Evolutionary conservation across 1,140 invertebrate species (phyloP).

Genomic region (Archivesica marissinica): DNA sequence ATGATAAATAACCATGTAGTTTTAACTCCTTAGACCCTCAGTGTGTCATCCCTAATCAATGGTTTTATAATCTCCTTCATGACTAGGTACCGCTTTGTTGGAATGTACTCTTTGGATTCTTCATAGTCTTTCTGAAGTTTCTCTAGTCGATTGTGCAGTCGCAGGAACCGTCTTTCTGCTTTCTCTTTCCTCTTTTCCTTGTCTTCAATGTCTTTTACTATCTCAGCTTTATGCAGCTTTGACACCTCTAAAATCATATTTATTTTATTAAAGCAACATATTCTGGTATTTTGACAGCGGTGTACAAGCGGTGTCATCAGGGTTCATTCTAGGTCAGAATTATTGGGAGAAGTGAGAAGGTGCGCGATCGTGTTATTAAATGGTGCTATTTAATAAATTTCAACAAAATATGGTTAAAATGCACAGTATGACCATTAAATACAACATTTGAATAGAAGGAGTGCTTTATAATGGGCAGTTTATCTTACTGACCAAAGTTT

Average conservation of each 20-base stretch:
- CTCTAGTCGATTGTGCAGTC: constrained; percentile 42
- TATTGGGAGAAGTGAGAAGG: too few species aligned
- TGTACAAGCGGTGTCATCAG: too few species aligned
- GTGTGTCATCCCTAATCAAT: constrained; percentile 47
- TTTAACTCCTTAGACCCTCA: constrained; percentile 33
- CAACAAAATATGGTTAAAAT: too few species aligned
- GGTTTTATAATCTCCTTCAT: constrained; percentile 62
- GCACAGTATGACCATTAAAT: too few species aligned
- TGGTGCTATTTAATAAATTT: too few species aligned
- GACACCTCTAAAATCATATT: constrained; percentile 49
- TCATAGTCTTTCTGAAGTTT: constrained; percentile 60
- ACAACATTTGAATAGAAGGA: too few species aligned
- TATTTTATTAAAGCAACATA: too few species aligned
- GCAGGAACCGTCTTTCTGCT: constrained; percentile 40
- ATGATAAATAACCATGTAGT: neutral
- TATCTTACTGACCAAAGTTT: too few species aligned
- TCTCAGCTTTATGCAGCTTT: constrained; percentile 55
- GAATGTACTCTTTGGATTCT: constrained; percentile 54
- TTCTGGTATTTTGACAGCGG: too few species aligned
- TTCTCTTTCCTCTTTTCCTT: constrained; percentile 56
- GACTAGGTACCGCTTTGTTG: constrained; percentile 26
- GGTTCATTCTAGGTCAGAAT: too few species aligned
- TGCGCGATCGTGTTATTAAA: too few species aligned
- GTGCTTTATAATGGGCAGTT: too few species aligned
- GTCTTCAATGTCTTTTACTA: constrained; percentile 51